These are phyloP conservation scores for Hystrix brachyura DNA, from an alignment of 2,113 vertebrate species.

Conservation along the genomic window DNA sequence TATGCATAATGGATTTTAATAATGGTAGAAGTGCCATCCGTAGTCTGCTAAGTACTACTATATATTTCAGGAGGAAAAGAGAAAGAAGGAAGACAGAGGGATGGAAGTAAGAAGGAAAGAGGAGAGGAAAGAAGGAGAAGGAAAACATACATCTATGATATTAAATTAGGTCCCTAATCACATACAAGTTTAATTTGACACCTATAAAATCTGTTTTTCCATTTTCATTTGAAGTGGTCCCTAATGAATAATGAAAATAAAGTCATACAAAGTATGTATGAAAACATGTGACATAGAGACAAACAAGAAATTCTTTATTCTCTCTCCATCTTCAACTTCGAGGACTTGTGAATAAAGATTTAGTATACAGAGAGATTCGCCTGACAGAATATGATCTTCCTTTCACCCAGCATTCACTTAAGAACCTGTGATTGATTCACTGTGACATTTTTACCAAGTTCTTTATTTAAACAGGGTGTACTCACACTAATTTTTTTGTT, in stretches of 20 bases:
- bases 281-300: not conserved
- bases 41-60: not conserved
- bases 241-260: not conserved
- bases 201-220: not conserved
- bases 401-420: conserved; percentile 3
- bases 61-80: not conserved
- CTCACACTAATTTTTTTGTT: conserved; percentile 12
- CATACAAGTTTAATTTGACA: not conserved
- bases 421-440: not conserved
- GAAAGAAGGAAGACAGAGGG: accelerated
- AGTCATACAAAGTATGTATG: not conserved
- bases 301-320: not conserved
- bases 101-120: not conserved
- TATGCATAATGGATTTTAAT: not conserved
- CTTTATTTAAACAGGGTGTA: conserved; percentile 33
- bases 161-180: not conserved
- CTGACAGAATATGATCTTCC: not conserved
- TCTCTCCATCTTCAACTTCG: not conserved
- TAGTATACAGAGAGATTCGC: not conserved
- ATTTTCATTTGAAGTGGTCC: not conserved
- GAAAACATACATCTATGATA: not conserved
- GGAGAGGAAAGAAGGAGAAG: no score
- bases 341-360: not conserved
- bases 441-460: conserved; percentile 39
- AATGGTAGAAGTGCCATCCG: not conserved